Percentiles rank a stretch among this genome's conserved stretches.
phyloP scores from a whole-genome alignment of 2,113 vertebrate genomes.

The Trochalopteron elliotii region DNA sequence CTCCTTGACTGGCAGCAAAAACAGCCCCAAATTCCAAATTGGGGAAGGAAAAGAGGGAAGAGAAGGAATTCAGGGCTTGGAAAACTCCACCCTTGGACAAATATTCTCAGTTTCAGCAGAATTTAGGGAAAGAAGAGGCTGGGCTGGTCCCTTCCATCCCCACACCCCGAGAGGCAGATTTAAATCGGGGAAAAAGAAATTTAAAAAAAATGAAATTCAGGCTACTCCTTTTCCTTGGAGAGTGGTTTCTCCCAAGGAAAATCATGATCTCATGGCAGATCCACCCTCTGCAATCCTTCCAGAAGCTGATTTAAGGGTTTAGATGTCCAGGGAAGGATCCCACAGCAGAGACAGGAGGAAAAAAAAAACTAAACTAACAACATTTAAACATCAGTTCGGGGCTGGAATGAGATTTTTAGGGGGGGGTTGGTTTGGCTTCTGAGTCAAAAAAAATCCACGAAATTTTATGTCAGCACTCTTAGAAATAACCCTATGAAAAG shows the following conservation, averaged over 20 bases:
- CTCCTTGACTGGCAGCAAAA: not conserved
- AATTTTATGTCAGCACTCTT: fast-evolving
- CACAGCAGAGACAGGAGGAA: not conserved
- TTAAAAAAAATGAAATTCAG: not conserved
- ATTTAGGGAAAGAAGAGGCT: too few species aligned
- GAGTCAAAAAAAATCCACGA: fast-evolving
- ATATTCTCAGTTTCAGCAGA: fast-evolving
- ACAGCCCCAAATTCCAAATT: not conserved
- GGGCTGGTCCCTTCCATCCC: not conserved
- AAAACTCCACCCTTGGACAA: not conserved
- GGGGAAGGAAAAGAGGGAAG: not conserved
- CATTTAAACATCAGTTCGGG: fast-evolving
- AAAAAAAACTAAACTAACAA: fast-evolving
- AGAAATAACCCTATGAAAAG: fast-evolving
- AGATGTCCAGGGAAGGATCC: fast-evolving
- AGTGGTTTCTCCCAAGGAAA: not conserved
- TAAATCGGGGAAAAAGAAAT: fast-evolving
- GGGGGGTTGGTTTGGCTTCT: not conserved
- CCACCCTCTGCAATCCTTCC: not conserved
- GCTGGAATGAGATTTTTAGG: not conserved
- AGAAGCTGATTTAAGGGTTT: not conserved
- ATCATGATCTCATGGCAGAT: not conserved
- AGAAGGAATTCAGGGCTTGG: not conserved
- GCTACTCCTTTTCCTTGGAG: not conserved
- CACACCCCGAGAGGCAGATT: not conserved